phyloP scores from a whole-genome alignment of 2,113 vertebrate genomes.

The Tenebrosternarchus preto region DNA sequence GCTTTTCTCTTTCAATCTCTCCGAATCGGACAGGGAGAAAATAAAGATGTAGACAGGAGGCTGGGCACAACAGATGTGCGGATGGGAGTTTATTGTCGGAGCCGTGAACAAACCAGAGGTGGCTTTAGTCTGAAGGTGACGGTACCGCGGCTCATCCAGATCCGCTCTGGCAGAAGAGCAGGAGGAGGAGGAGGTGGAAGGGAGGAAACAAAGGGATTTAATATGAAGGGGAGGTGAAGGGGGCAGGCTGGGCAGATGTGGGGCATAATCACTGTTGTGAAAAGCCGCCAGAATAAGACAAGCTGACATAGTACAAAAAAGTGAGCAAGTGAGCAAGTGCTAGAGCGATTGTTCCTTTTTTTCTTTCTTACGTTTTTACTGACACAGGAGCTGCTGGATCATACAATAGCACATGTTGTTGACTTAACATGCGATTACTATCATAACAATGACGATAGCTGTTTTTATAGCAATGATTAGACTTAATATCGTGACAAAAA shows the following conservation, averaged over 20 bases:
- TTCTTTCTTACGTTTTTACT: neutral
- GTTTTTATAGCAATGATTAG: slow-evolving; percentile 35
- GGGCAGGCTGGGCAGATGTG: slow-evolving; percentile 54
- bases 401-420: neutral
- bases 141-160: slow-evolving; percentile 43
- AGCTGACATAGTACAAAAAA: neutral
- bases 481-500: slow-evolving; percentile 16
- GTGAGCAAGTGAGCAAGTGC: neutral
- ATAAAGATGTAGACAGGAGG: slow-evolving; percentile 65
- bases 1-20: neutral
- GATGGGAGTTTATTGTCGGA: slow-evolving; percentile 72
- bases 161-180: slow-evolving; percentile 55
- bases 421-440: neutral
- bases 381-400: neutral
- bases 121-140: slow-evolving; percentile 67
- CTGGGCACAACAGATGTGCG: slow-evolving; percentile 63
- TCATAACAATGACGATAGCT: slow-evolving; percentile 12
- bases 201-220: slow-evolving; percentile 51
- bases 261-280: slow-evolving; percentile 52
- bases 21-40: slow-evolving; percentile 51
- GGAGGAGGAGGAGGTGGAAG: slow-evolving; percentile 4
- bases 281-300: slow-evolving; percentile 44
- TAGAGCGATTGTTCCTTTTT: too few relatives aligned
- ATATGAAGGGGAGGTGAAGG: slow-evolving; percentile 51
- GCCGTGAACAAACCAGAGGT: slow-evolving; percentile 68